phyloP scores from a whole-genome alignment of 2,797 vertebrate species.

The Cossypha polioptera region DNA sequence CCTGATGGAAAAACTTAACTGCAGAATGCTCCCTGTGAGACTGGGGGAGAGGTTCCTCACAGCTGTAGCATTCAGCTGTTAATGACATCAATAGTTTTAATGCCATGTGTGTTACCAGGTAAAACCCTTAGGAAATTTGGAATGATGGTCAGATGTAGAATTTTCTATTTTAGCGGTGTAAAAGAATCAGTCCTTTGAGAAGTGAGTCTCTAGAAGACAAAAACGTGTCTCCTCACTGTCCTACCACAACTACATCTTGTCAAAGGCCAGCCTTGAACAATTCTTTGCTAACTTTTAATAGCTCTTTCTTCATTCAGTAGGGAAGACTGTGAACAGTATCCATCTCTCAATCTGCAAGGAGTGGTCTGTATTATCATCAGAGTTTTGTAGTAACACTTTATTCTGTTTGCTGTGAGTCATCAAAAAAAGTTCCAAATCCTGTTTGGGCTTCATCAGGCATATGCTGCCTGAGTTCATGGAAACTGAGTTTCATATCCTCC shows the following conservation, averaged over 20 bases:
- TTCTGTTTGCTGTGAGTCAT: not conserved
- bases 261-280: not conserved
- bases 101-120: not conserved
- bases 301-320: not conserved
- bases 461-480: not conserved
- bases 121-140: not conserved
- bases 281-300: not conserved
- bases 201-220: not conserved
- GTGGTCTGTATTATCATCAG: not conserved
- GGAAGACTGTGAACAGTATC: not conserved
- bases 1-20: not conserved
- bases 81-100: not conserved
- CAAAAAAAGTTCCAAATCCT: not conserved
- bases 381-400: not conserved
- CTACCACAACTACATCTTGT: not conserved
- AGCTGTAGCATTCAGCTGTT: not conserved
- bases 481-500: not conserved
- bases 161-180: not conserved
- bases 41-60: not conserved
- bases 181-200: not conserved
- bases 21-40: not conserved
- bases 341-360: not conserved
- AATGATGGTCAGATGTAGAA: not conserved
- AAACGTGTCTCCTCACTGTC: rapidly evolving
- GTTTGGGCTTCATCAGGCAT: not conserved